Evolutionary conservation across 2,797 vertebrate species (phyloP).

Genomic region (Iguana delicatissima): DNA sequence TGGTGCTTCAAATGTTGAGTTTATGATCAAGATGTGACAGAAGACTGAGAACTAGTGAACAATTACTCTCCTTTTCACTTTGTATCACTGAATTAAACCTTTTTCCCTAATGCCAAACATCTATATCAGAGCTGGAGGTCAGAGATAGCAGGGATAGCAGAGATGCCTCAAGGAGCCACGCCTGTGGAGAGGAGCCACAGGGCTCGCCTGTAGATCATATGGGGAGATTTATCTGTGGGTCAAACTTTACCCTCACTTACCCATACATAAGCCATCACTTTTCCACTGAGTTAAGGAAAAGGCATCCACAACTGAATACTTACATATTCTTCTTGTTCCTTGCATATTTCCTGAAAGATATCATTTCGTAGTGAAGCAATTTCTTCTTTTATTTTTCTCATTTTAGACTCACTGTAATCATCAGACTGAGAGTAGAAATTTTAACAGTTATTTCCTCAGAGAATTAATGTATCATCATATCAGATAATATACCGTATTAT

Average conservation of each 20-base stretch:
- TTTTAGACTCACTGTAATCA: conserved; percentile 76
- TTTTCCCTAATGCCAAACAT: neutral
- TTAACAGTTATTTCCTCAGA: conserved; percentile 25
- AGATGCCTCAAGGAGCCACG: neutral
- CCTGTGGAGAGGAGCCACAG: neutral
- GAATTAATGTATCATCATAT: conserved; percentile 32
- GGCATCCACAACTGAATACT: conserved; percentile 67
- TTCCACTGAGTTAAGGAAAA: neutral
- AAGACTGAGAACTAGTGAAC: neutral
- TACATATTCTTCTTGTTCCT: conserved; percentile 84
- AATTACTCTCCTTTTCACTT: neutral
- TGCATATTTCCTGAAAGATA: conserved; percentile 81
- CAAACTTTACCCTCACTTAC: neutral
- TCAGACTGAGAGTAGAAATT: conserved; percentile 74
- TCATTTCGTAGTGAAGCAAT: conserved; percentile 75
- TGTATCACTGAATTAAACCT: neutral
- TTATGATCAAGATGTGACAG: neutral
- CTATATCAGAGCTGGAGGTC: neutral
- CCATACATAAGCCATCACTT: neutral
- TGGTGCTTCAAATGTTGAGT: neutral
- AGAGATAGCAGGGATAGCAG: neutral
- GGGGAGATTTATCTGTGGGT: neutral
- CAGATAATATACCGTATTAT: conserved; percentile 1
- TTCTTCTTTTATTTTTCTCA: conserved; percentile 82
- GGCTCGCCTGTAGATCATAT: neutral